Base-by-base conservation (phyloP, 23 tunicate species). In the Halocynthia roretzi region DNA sequence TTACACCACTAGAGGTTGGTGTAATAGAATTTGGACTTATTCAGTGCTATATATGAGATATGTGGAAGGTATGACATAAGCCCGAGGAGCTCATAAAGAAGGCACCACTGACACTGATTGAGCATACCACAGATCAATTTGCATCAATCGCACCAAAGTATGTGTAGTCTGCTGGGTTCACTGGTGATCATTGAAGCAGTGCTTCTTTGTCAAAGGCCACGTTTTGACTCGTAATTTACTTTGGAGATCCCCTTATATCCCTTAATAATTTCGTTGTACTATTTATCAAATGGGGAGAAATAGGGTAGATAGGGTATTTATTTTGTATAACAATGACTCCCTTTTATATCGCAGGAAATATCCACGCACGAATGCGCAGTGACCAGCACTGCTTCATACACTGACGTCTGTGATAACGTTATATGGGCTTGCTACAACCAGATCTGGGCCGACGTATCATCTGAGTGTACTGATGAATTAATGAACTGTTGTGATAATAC, bases 401-500 rank as follows among this genome's bases (percentile, higher is more conserved):
- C 53, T 23, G 96, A 85, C 20, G 71, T 95, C 9, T 95, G 99
- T 69, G 91, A 84, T 5, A 81, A 81, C 57, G 92, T 86, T 11
- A 61, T 76, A 49, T 95, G 99, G 99, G 99, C 99, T 61, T 95
- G 99, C 56, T n/a, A 69, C 60, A 54, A 53, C 7, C 95, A 95
- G 69, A 81, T 68, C 61, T 85, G 74, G 18, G 99, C 99, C 22
- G 95, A 95, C 55, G 95, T 95, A 40, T 81, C 92, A 14, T 78
- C 91, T 0, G 76, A 87, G 68, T 93, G 98, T 66, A 91, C 97
- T 7, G 6, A 53, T 5, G 84, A 81, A 67, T 55, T 91, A 23
- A 7, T 14, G 8, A n/a, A 67, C 7, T 91, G 97, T 61, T 91
- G 97, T 72, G 67, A 50, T 0, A 0, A 68, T 9, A 75, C 81